phyloP scores from a whole-genome alignment of 2,797 vertebrate genomes.

The Vespertilio murinus region DNA sequence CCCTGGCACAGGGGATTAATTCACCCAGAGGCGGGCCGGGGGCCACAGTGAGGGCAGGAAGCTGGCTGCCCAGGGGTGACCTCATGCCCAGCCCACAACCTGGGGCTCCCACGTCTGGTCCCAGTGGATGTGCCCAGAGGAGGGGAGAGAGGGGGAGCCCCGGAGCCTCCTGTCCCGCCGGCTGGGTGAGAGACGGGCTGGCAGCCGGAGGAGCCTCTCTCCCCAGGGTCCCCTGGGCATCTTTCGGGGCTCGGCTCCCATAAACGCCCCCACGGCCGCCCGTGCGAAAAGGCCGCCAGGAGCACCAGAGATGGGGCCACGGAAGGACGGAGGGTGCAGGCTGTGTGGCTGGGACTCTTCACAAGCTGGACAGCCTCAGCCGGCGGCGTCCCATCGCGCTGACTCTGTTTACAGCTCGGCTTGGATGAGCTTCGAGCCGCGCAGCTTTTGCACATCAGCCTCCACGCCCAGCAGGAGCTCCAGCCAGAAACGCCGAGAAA shows the following conservation, averaged over 20 bases:
- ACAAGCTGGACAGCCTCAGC: conserved; percentile 47
- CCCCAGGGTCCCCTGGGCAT: background rate
- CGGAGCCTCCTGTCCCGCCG: fast-evolving
- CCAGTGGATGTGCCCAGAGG: background rate
- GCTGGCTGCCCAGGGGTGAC: background rate
- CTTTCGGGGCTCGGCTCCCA: background rate
- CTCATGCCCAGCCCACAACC: background rate
- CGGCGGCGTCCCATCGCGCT: conserved; percentile 53
- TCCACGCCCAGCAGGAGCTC: conserved; percentile 64
- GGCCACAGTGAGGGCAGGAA: background rate
- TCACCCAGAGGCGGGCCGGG: background rate
- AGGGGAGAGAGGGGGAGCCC: background rate
- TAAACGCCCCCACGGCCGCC: background rate
- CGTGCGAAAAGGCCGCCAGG: background rate
- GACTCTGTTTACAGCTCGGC: conserved; percentile 70
- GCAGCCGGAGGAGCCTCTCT: background rate
- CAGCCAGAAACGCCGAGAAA: conserved; percentile 35
- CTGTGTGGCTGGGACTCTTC: conserved; percentile 61
- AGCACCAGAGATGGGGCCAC: conserved; percentile 57
- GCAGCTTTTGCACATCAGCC: conserved; percentile 63
- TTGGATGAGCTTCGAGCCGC: conserved; percentile 71
- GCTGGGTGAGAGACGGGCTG: background rate
- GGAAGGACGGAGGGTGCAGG: conserved; percentile 68
- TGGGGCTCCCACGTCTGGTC: background rate
- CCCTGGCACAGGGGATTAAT: background rate